These are phyloP conservation scores for Alosa sapidissima DNA, from an alignment of 2,797 vertebrate species.

Conservation along the genomic window DNA sequence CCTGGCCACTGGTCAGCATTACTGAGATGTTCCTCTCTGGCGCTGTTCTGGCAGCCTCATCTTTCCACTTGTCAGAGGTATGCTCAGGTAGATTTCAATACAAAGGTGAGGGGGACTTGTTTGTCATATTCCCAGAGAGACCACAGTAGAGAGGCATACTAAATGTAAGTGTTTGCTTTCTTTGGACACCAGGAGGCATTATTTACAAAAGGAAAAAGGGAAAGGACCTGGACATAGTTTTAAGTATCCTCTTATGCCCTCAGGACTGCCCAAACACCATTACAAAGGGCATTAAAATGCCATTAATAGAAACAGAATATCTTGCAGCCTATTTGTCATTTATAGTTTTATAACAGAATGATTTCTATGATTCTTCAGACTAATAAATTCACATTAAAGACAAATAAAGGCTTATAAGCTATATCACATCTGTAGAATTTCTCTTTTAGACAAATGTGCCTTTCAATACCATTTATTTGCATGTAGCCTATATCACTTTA, in stretches of 20 bases:
- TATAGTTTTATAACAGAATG: no score
- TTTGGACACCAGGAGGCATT: conserved; percentile 12
- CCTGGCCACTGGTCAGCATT: background rate
- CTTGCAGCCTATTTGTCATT: no score
- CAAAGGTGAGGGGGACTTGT: no score
- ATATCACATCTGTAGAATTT: background rate
- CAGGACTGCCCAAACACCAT: background rate
- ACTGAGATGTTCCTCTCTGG: background rate
- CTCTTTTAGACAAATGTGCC: background rate
- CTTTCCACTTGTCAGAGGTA: background rate
- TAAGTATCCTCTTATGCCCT: background rate
- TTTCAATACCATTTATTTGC: background rate
- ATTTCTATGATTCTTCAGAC: no score
- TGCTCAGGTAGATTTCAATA: no score
- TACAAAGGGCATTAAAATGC: background rate
- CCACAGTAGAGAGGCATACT: no score
- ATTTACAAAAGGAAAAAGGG: background rate
- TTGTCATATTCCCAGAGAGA: no score
- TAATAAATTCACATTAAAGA: background rate
- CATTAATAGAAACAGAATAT: background rate
- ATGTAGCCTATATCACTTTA: background rate
- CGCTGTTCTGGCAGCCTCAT: background rate
- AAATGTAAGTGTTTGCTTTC: background rate
- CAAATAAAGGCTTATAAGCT: background rate
- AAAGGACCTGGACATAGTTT: background rate